Percentiles rank a stretch among this genome's conserved stretches.
Conservation (phyloP, 2,888 invertebrate species). For the Caradrina clavipalpis region DNA sequence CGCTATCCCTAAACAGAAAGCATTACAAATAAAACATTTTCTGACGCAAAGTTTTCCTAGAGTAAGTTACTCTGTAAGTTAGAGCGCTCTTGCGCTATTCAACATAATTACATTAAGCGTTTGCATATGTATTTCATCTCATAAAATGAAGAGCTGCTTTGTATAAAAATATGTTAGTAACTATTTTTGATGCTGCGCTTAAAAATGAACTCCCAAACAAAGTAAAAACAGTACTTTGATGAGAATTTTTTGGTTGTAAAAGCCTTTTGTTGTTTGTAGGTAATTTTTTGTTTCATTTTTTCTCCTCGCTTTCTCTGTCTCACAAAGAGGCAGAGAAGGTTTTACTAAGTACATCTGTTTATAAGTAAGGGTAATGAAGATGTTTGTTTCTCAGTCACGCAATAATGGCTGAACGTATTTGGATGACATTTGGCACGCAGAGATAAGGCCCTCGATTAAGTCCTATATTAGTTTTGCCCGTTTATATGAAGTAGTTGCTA, state of each 20-base stretch:
- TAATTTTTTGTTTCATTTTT: slow-evolving; percentile 3
- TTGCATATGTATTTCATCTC: slow-evolving; percentile 34
- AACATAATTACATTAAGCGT: slow-evolving; percentile 46
- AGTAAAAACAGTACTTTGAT: slow-evolving; percentile 18
- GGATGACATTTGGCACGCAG: neutral
- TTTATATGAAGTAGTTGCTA: no score
- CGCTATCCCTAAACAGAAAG: neutral
- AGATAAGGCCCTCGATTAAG: neutral
- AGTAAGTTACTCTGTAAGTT: slow-evolving; percentile 32
- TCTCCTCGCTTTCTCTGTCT: neutral
- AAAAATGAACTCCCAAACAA: slow-evolving; percentile 32
- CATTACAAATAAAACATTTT: slow-evolving; percentile 10
- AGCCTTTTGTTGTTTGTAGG: neutral
- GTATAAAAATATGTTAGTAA: slow-evolving; percentile 40
- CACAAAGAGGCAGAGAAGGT: neutral
- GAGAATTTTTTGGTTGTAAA: slow-evolving; percentile 11
- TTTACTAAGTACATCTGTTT: neutral
- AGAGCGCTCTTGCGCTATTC: slow-evolving; percentile 27
- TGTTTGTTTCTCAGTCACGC: neutral
- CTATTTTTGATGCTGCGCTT: slow-evolving; percentile 40
- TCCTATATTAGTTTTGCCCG: neutral
- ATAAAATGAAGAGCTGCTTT: slow-evolving; percentile 42
- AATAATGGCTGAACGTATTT: neutral
- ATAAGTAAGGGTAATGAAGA: neutral
- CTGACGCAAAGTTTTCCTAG: slow-evolving; percentile 34